Evolutionary conservation across 2,797 vertebrate species (phyloP).

Genomic region (Anabas testudineus): DNA sequence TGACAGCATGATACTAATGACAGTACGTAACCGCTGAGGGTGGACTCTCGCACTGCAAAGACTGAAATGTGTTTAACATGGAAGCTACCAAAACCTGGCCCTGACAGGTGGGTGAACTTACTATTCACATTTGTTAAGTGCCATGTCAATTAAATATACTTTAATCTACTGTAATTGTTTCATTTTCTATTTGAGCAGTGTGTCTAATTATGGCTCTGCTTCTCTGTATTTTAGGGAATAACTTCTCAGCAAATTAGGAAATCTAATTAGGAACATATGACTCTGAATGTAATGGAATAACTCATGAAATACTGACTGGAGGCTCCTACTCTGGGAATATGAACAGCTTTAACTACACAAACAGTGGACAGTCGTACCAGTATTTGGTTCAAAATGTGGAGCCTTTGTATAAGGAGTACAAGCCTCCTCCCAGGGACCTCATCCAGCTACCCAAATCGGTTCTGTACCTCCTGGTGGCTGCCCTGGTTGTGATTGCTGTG

Average conservation of each 20-base stretch:
- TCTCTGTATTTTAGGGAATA: slow-evolving; percentile 29
- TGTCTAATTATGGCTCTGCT: background rate
- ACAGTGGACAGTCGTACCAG: slow-evolving; percentile 63
- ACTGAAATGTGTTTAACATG: slow-evolving; percentile 24
- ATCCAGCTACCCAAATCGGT: slow-evolving; percentile 85
- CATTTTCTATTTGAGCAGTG: background rate
- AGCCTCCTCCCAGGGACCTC: slow-evolving; percentile 84
- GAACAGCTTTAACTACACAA: slow-evolving; percentile 75
- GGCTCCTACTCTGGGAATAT: slow-evolving; percentile 56
- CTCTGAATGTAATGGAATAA: slow-evolving; percentile 50
- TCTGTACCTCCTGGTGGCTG: slow-evolving; percentile 86
- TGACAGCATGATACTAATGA: background rate
- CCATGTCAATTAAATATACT: too few species aligned
- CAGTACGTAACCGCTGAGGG: background rate
- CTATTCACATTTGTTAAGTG: background rate
- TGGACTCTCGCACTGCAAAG: background rate
- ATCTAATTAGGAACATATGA: slow-evolving; percentile 1
- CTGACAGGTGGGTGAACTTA: slow-evolving; percentile 50
- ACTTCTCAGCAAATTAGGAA: slow-evolving; percentile 25
- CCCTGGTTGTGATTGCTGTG: slow-evolving; percentile 84
- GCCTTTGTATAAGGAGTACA: slow-evolving; percentile 85
- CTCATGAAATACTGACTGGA: slow-evolving; percentile 2
- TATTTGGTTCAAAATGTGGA: slow-evolving; percentile 69
- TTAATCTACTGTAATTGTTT: background rate
- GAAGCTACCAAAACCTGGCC: slow-evolving; percentile 20